These are phyloP conservation scores for Trematocara zebra DNA, from an alignment of 2,113 vertebrate genomes.

Conservation along the genomic window DNA sequence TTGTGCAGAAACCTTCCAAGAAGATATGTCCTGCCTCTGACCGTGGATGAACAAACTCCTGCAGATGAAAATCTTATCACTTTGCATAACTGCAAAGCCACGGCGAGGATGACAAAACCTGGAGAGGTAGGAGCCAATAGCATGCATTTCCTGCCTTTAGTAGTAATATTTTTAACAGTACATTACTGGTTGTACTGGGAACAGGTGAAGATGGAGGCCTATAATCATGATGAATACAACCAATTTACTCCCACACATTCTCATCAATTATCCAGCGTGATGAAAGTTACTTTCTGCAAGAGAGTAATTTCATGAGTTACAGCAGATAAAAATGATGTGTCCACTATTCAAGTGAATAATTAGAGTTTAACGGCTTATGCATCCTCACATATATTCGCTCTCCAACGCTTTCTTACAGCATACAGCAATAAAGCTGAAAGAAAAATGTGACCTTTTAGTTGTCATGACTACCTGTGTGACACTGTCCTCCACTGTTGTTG, in stretches of 20 bases:
- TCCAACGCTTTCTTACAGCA: not conserved
- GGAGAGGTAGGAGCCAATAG: conserved; percentile 70
- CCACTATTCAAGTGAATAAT: conserved; percentile 3
- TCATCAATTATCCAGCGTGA: conserved; percentile 30
- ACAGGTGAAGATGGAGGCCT: not conserved
- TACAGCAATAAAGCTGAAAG: not conserved
- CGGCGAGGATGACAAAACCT: conserved; percentile 69
- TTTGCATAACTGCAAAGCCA: conserved; percentile 72
- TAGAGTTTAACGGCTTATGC: conserved; percentile 4
- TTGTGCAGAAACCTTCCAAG: conserved; percentile 76
- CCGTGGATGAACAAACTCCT: conserved; percentile 62
- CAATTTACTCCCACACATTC: conserved; percentile 23
- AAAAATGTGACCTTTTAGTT: conserved; percentile 21
- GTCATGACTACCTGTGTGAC: conserved; percentile 34
- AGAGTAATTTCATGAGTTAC: conserved; percentile 36
- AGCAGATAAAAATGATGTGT: conserved; percentile 10
- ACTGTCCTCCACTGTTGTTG: not conserved
- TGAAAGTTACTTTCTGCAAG: conserved; percentile 27
- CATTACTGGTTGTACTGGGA: not conserved
- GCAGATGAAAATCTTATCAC: conserved; percentile 77
- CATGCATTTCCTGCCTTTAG: not conserved
- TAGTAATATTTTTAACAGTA: not conserved
- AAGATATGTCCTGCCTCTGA: conserved; percentile 85
- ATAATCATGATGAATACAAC: conserved; percentile 30
- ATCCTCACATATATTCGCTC: not conserved